A percentile compares a stretch with the other conserved stretches of the same genome.
Evolutionary conservation across 53 echinoderm and acorn worm genomes (phyloP).

Genomic region (Patiria pectinifera): DNA sequence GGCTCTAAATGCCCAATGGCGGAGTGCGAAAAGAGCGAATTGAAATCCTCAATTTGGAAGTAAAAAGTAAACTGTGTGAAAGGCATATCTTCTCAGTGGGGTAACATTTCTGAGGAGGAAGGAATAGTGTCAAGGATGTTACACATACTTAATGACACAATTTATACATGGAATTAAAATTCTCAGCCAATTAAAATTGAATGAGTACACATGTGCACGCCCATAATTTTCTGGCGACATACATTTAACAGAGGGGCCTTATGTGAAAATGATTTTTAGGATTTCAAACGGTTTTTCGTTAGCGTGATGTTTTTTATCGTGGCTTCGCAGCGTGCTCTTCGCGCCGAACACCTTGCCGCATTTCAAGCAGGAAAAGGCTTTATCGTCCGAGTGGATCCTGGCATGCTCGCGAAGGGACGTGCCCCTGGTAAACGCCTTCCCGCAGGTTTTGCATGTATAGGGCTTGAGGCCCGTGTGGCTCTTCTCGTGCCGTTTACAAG

Average conservation of each 20-base stretch:
- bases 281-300: constrained; percentile 64
- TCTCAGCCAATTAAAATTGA: neutral
- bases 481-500: constrained; percentile 54
- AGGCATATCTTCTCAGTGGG: too few species aligned
- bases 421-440: constrained; percentile 52
- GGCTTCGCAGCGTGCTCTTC: constrained; percentile 43
- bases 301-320: constrained; percentile 53
- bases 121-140: too few species aligned
- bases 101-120: too few species aligned
- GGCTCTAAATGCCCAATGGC: too few species aligned
- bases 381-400: constrained; percentile 41
- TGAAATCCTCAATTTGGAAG: too few species aligned
- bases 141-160: too few species aligned
- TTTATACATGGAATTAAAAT: neutral
- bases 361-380: constrained; percentile 50
- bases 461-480: constrained; percentile 56
- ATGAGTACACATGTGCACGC: neutral
- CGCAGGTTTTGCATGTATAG: constrained; percentile 31
- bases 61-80: too few species aligned
- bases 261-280: constrained; percentile 59
- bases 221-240: neutral
- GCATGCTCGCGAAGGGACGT: constrained; percentile 53
- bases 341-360: constrained; percentile 59
- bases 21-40: too few species aligned
- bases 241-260: neutral